Evolutionary conservation across 2,797 vertebrate species (phyloP).

Genomic region (Clarias platycephalus): DNA sequence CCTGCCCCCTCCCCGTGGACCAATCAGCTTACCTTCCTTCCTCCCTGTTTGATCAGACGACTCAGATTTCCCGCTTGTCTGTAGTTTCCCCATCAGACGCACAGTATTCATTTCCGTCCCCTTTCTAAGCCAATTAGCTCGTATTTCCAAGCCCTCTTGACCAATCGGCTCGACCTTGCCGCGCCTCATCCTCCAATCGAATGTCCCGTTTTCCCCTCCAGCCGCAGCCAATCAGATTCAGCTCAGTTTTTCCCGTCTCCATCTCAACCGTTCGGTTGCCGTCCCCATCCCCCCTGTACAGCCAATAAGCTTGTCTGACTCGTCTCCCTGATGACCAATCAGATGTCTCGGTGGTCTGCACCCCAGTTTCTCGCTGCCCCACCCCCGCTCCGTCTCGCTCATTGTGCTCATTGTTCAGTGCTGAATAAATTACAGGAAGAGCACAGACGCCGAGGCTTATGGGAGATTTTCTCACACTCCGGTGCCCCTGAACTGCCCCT

Average conservation of each 20-base stretch:
- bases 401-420: conserved; percentile 74
- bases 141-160: background rate
- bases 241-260: background rate
- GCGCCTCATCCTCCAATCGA: background rate
- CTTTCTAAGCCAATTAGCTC: background rate
- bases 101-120: background rate
- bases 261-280: background rate
- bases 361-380: conserved; percentile 35
- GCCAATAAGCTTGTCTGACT: background rate
- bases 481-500: conserved; percentile 31
- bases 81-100: background rate
- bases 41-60: too few relatives aligned
- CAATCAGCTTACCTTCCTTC: conserved; percentile 60
- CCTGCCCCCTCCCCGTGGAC: conserved; percentile 37
- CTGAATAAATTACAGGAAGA: conserved; percentile 76
- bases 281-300: background rate
- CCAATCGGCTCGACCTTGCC: background rate
- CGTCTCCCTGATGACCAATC: conserved; percentile 23
- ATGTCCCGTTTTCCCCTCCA: background rate
- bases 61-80: background rate
- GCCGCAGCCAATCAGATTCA: background rate
- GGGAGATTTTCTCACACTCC: conserved; percentile 69
- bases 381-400: conserved; percentile 54
- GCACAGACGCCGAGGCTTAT: conserved; percentile 71
- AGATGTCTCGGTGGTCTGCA: conserved; percentile 15